These are phyloP conservation scores for Saccostrea glomerata DNA, from an alignment of 1,140 invertebrate genomes.

Conservation along the genomic window DNA sequence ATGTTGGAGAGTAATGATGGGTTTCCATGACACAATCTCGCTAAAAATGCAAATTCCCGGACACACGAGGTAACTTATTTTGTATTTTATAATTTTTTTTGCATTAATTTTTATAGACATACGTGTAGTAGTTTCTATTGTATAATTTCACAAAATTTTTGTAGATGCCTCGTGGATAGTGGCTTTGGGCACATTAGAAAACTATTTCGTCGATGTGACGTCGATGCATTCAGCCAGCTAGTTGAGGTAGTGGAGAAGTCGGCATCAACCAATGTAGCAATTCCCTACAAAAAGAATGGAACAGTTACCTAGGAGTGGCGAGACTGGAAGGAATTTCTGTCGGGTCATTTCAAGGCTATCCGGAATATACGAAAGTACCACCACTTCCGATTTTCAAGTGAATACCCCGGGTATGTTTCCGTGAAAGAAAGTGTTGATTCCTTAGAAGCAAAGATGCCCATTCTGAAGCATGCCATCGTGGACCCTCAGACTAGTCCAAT, in stretches of 20 bases:
- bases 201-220: too few species aligned
- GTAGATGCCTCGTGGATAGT: too few species aligned
- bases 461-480: not conserved
- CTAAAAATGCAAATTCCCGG: too few species aligned
- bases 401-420: not conserved
- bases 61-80: too few species aligned
- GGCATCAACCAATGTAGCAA: not conserved
- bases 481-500: not conserved
- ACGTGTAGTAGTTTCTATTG: too few species aligned
- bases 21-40: too few species aligned
- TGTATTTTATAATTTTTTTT: too few species aligned
- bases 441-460: not conserved
- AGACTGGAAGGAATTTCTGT: not conserved
- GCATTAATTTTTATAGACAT: too few species aligned
- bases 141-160: too few species aligned
- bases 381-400: not conserved
- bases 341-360: not conserved
- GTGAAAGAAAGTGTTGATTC: not conserved
- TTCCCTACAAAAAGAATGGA: not conserved
- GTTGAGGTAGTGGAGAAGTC: not conserved
- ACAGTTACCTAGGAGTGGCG: not conserved
- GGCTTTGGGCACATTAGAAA: too few species aligned
- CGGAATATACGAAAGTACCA: constrained; percentile 2
- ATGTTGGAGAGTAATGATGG: too few species aligned
- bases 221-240: too few species aligned